Evolutionary conservation across 2,888 invertebrate species (phyloP), one percentile per base, ranked within the genome.

Genomic region (Charanyca ferruginea): DNA sequence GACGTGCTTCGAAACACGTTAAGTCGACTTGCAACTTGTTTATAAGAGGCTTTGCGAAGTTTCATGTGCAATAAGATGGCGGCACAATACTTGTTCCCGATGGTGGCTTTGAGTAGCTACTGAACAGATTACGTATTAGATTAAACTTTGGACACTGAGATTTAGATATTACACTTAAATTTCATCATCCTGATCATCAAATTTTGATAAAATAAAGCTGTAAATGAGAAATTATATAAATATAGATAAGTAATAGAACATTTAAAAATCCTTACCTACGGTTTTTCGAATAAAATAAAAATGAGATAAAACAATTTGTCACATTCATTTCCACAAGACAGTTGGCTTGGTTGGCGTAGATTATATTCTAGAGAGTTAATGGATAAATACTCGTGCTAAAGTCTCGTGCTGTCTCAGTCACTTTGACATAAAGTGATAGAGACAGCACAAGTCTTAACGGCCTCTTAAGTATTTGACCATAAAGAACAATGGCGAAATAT

Each of bases 41-140:
- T 67, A 20, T 52, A 67, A 55, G 78, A 66, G 61, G 79, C 69
- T 74, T 79, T 53, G 23, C 20, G 32, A 79, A 74, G 75, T 74
- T 74, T 78, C 57, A 62, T 67, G 62, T 75, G 75, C 75, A 74
- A 52, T 79, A 75, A 62, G 58, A 55, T 54, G 45, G 38, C 38
- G 51, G 35, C 35, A 28, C 38, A 22, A 41, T 60, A 58, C 44
- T 49, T 73, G 58, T 79, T 55, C 62, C 47, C 47, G n/a, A 58
- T 65, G 55, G 47, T 53, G 54, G 47, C 44, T 61, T 48, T 38
- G 72, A 4, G 38, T 3, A 13, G 32, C 22, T 55, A 35, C 41
- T 41, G 20, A 16, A 32, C 35, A 55, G 77, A 69, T 69, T n/a
- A n/a, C n/a, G n/a, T n/a, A n/a, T n/a, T 69, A 71, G 38, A 35